These are phyloP conservation scores for Crepidodera aurea DNA, from an alignment of 2,888 invertebrate species.

Conservation along the genomic window DNA sequence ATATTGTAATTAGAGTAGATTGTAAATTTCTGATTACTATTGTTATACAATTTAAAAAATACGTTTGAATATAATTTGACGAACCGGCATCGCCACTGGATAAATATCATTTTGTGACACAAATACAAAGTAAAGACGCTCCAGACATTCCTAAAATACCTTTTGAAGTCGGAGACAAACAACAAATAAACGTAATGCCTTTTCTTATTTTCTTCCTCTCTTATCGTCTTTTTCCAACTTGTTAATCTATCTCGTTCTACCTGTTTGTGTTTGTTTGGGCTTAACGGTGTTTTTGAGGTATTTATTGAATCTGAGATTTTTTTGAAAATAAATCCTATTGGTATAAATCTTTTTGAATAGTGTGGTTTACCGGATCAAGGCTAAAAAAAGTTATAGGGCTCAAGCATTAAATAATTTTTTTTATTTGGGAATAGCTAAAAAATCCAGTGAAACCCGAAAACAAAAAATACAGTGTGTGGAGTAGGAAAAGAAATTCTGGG, in stretches of 20 bases:
- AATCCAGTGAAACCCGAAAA: too few species aligned
- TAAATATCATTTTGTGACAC: neutral
- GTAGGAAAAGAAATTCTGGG: too few species aligned
- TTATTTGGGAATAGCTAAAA: too few species aligned
- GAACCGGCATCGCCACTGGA: neutral
- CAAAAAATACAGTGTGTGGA: too few species aligned
- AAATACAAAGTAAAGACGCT: neutral
- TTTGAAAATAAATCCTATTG: neutral
- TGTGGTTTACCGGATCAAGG: neutral
- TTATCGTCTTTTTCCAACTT: neutral
- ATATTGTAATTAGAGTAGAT: too few species aligned
- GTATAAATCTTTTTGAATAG: neutral
- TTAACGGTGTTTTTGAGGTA: neutral
- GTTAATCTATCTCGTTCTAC: neutral
- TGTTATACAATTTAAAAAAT: too few species aligned
- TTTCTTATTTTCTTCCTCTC: neutral
- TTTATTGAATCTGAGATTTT: neutral
- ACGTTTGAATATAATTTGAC: too few species aligned
- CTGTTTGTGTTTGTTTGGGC: neutral
- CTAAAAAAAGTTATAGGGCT: too few species aligned
- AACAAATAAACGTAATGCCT: neutral
- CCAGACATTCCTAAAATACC: neutral
- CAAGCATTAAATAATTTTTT: too few species aligned
- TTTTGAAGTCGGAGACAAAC: neutral
- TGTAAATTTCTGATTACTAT: too few species aligned